phyloP scores from a whole-genome alignment of 1,140 invertebrate genomes.

The Nasonia longicornis region DNA sequence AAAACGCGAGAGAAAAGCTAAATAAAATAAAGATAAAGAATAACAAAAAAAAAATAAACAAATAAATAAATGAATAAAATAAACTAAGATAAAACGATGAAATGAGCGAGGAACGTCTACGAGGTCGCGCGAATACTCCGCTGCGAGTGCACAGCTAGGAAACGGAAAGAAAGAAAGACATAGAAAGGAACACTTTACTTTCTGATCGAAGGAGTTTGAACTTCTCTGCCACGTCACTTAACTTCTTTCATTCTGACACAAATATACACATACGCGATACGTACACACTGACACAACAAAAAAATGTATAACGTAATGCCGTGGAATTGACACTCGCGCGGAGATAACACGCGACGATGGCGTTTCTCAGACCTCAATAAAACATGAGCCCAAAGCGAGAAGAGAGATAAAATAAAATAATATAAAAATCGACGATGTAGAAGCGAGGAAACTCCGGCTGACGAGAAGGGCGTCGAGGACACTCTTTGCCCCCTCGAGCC shows the following conservation, averaged over 20 bases:
- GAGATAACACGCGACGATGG: not conserved
- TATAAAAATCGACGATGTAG: slow-evolving; percentile 13
- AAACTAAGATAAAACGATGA: not conserved
- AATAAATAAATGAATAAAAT: not conserved
- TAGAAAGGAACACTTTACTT: not conserved
- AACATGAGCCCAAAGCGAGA: not conserved
- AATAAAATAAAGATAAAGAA: slow-evolving; percentile 2
- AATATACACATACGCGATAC: not conserved
- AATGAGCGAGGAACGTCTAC: not conserved
- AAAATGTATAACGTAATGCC: slow-evolving; percentile 45
- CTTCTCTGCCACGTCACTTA: not conserved
- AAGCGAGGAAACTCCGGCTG: not conserved
- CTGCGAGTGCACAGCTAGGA: not conserved
- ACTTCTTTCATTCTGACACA: not conserved
- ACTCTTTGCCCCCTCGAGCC: not conserved
- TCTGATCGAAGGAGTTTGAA: not conserved
- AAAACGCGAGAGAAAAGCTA: not conserved
- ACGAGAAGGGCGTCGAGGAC: not conserved
- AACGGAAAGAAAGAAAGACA: not conserved
- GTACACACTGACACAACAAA: not conserved
- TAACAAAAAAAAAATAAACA: not conserved
- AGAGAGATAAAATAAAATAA: not conserved
- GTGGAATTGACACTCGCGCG: slow-evolving; percentile 52
- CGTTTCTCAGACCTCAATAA: slow-evolving; percentile 21
- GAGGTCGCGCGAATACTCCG: not conserved